phyloP scores from a whole-genome alignment of 2,113 vertebrate genomes.

The Halichoeres trimaculatus region DNA sequence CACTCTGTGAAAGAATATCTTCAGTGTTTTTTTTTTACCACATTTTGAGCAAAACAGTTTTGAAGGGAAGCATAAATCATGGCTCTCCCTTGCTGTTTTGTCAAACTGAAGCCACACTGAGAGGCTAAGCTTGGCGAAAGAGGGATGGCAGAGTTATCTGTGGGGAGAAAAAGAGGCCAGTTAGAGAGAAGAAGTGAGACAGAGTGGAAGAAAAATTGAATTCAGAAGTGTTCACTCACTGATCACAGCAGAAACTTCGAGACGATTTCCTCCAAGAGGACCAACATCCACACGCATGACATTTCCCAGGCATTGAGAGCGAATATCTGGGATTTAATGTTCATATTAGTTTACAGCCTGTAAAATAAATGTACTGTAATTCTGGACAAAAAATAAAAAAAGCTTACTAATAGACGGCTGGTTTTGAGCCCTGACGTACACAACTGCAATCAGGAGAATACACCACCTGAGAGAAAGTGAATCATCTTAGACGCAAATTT shows the following conservation, averaged over 20 bases:
- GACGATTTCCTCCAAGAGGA: slow-evolving; percentile 49
- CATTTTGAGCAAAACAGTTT: slow-evolving; percentile 76
- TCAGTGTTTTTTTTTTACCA: slow-evolving; percentile 59
- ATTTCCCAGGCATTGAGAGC: slow-evolving; percentile 74
- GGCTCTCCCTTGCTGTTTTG: slow-evolving; percentile 57
- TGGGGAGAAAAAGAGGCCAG: neutral
- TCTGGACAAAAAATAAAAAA: neutral
- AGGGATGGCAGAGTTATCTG: slow-evolving; percentile 71
- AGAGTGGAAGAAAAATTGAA: rapidly evolving
- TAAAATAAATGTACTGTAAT: rapidly evolving
- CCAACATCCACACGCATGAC: slow-evolving; percentile 69
- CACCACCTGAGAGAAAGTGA: slow-evolving; percentile 63
- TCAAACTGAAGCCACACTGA: slow-evolving; percentile 79
- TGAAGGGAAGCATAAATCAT: slow-evolving; percentile 76
- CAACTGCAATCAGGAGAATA: slow-evolving; percentile 40
- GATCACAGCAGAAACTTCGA: slow-evolving; percentile 70
- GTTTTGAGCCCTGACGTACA: slow-evolving; percentile 44
- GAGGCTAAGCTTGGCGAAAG: slow-evolving; percentile 66
- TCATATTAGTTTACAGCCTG: neutral
- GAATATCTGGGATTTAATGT: slow-evolving; percentile 44
- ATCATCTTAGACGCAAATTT: neutral
- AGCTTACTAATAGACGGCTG: slow-evolving; percentile 54
- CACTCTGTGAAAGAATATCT: neutral
- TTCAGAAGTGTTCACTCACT: slow-evolving; percentile 59
- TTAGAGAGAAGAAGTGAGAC: neutral